Evolutionary conservation across 92 coral and sea anemone species (phyloP).

Genomic region (Zoanthus gigantus): DNA sequence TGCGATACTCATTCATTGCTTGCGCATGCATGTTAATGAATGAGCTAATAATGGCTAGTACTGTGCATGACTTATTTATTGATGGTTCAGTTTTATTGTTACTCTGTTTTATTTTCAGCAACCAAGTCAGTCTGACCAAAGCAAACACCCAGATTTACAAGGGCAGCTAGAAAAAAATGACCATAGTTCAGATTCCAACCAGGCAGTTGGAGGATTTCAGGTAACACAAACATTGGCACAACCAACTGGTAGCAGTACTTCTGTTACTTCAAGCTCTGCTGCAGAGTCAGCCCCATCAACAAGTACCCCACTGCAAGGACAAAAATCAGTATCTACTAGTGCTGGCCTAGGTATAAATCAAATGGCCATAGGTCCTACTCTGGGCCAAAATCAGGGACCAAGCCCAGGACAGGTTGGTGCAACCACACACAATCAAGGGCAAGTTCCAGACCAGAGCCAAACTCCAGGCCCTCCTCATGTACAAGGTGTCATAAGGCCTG

Average conservation of each 20-base stretch:
- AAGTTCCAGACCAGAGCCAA: not conserved
- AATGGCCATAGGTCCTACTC: not conserved
- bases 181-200: not conserved
- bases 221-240: constrained; percentile 17
- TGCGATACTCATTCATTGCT: too few relatives aligned
- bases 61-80: not conserved
- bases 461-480: constrained; percentile 18
- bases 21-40: too few relatives aligned
- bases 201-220: constrained; percentile 5
- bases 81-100: not conserved
- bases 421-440: not conserved
- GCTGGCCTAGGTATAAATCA: constrained; percentile 2
- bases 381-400: not conserved
- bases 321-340: constrained; percentile 9
- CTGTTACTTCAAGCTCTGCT: not conserved
- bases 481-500: constrained; percentile 10
- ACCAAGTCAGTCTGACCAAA: constrained; percentile 12
- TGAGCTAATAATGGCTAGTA: too few relatives aligned
- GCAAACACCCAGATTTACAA: constrained; percentile 26
- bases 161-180: constrained; percentile 20
- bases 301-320: not conserved
- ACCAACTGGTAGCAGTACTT: not conserved
- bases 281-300: not conserved
- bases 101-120: constrained; percentile 8
- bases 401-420: constrained; percentile 1